Percentiles rank a stretch among this genome's conserved stretches.
Conservation (phyloP, 2,888 invertebrate species). For the Standfussiana lucernea region DNA sequence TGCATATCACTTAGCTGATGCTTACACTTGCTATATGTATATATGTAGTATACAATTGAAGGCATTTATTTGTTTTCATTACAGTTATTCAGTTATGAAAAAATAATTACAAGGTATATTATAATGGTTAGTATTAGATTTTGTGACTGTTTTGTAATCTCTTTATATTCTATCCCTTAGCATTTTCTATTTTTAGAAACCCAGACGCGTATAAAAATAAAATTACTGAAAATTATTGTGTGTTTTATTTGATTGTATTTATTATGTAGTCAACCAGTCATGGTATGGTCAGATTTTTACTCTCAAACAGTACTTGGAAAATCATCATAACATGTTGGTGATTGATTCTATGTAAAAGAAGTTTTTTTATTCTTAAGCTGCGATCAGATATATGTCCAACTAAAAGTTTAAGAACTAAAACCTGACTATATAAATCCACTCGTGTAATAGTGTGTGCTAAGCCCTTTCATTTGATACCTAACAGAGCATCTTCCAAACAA, state of each 20-base stretch:
- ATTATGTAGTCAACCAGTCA: too few species aligned
- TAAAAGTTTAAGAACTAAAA: too few species aligned
- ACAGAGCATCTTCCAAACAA: too few species aligned
- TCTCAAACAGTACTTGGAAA: neutral
- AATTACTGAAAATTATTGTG: conserved; percentile 72
- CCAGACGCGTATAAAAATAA: conserved; percentile 83
- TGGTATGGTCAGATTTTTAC: neutral
- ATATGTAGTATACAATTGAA: conserved; percentile 59
- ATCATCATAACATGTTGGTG: neutral
- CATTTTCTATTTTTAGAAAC: conserved; percentile 89
- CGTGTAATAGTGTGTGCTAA: too few species aligned
- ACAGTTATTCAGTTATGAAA: conserved; percentile 60
- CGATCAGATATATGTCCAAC: too few species aligned
- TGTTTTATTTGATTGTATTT: conserved; percentile 51
- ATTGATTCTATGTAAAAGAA: neutral
- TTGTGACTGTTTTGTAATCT: conserved; percentile 86
- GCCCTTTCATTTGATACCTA: too few species aligned
- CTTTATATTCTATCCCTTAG: conserved; percentile 86
- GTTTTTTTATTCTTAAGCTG: too few species aligned
- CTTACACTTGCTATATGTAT: conserved; percentile 63
- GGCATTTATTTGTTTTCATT: conserved; percentile 55
- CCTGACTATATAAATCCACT: too few species aligned
- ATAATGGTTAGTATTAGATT: conserved; percentile 76
- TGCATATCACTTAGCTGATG: conserved; percentile 74
- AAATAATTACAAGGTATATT: conserved; percentile 65